A percentile compares a stretch with the other conserved stretches of the same genome.
Conservation (phyloP, 2,113 vertebrate genomes). For the Electrona antarctica region DNA sequence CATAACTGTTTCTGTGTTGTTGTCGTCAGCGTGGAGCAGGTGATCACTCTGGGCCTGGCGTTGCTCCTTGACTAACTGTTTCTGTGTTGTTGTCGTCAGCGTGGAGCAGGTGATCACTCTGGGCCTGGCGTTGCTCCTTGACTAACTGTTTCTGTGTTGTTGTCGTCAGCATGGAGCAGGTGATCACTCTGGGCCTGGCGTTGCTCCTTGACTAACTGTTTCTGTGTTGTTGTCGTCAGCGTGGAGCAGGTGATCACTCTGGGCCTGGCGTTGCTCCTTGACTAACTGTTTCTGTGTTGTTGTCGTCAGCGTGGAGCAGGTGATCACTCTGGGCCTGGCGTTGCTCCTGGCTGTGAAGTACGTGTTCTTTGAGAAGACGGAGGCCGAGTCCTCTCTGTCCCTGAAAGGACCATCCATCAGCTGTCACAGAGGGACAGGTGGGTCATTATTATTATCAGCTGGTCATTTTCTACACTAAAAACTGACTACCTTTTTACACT, state of each 20-base stretch:
- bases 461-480: no score
- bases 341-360: constrained; percentile 96
- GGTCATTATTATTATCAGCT: no score
- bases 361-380: constrained; percentile 95
- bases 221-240: constrained; percentile 71
- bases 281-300: not conserved
- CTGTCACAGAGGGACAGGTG: no score
- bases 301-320: constrained; percentile 89
- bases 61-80: not conserved
- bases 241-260: constrained; percentile 96
- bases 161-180: constrained; percentile 89
- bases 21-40: no score
- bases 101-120: constrained; percentile 96
- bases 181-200: constrained; percentile 91
- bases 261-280: constrained; percentile 88
- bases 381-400: constrained; percentile 90
- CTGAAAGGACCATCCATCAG: constrained; percentile 52
- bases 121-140: constrained; percentile 88
- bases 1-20: no score
- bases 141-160: not conserved
- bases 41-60: no score
- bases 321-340: constrained; percentile 91
- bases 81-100: constrained; percentile 65
- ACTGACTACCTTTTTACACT: no score
- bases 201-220: constrained; percentile 86